Percentiles rank a stretch among this genome's conserved stretches.
Conservation (phyloP, 1,140 invertebrate genomes). For the Triops cancriformis region DNA sequence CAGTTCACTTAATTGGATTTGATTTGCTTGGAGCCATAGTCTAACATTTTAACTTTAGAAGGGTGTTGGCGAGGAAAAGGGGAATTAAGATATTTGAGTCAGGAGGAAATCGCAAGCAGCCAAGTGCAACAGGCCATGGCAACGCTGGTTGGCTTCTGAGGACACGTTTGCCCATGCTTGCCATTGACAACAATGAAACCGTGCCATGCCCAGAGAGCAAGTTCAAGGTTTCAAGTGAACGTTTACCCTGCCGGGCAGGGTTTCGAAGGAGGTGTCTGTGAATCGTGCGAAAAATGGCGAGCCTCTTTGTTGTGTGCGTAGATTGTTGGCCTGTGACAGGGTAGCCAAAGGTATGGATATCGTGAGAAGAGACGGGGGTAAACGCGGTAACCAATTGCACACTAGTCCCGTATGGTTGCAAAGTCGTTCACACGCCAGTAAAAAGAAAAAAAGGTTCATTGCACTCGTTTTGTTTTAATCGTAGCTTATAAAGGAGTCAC, state of each 20-base stretch:
- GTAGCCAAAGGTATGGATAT: neutral
- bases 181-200: neutral
- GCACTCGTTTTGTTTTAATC: slow-evolving; percentile 6
- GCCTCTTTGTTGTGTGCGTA: neutral
- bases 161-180: neutral
- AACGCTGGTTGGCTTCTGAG: neutral
- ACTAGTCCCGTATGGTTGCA: neutral
- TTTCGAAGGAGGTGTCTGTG: neutral
- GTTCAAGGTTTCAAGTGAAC: neutral
- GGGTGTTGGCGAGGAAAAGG: too few species aligned
- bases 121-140: neutral
- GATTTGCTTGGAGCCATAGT: too few species aligned
- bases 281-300: neutral
- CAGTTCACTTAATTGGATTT: too few species aligned
- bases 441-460: neutral
- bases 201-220: neutral
- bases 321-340: too few species aligned
- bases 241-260: neutral
- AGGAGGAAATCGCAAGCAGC: neutral
- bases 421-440: neutral
- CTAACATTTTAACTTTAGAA: too few species aligned
- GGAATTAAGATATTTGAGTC: neutral
- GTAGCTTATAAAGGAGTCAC: neutral
- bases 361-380: neutral
- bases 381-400: neutral